Conservation (phyloP, 2,113 vertebrate species). For the Syngnathus floridae region DNA sequence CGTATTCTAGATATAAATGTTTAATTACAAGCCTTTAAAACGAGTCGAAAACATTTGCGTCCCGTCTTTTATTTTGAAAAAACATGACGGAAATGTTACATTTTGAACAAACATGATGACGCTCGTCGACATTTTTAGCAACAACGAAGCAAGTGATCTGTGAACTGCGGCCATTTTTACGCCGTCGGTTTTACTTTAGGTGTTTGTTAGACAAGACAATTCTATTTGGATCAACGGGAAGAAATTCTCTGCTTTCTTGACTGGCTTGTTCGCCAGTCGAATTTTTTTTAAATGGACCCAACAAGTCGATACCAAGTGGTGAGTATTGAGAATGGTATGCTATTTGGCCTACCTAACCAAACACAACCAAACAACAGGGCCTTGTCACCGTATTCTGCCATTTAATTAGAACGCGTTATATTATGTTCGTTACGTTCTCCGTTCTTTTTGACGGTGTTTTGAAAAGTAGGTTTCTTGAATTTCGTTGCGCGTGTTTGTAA, state of each 20-base stretch:
- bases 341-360: conserved; percentile 1
- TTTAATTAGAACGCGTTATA: rapidly evolving
- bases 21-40: background rate
- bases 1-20: background rate
- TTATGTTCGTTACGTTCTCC: rapidly evolving
- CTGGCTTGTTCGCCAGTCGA: conserved; percentile 38
- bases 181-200: background rate
- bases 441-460: conserved; percentile 1
- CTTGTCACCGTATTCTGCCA: background rate
- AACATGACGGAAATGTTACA: background rate
- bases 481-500: too few species aligned
- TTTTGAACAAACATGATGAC: background rate
- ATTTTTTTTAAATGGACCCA: conserved; percentile 55
- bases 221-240: background rate
- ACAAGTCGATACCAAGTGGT: conserved; percentile 67
- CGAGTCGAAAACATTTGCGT: background rate
- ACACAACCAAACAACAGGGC: conserved; percentile 25
- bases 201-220: background rate
- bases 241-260: conserved; percentile 1
- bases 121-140: background rate
- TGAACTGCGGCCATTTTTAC: conserved; percentile 34
- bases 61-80: background rate
- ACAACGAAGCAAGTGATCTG: background rate
- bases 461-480: background rate
- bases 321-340: conserved; percentile 29